Evolutionary conservation across 2,113 vertebrate genomes (phyloP).

Genomic region (Varanus komodoensis): DNA sequence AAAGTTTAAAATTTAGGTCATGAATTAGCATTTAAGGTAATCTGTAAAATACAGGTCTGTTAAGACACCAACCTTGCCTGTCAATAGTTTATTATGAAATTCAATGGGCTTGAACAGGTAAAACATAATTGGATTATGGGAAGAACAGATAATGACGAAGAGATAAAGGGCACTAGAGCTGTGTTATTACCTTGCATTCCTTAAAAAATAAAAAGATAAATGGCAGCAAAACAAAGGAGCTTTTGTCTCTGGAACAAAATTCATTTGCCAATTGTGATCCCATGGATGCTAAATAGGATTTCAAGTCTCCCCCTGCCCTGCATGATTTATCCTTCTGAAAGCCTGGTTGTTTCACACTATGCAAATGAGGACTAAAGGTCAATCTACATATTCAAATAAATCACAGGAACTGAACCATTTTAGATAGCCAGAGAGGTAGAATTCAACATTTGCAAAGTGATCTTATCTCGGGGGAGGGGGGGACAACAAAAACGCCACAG

Average conservation of each 20-base stretch:
- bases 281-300: not conserved
- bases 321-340: not conserved
- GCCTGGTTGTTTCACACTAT: not conserved
- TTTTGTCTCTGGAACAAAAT: not conserved
- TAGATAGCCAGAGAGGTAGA: not conserved
- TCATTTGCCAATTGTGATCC: not conserved
- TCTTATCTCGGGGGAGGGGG: not conserved
- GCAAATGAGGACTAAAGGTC: slow-evolving; percentile 17
- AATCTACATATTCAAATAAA: slow-evolving; percentile 9
- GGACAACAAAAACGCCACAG: too few species aligned
- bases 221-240: not conserved
- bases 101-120: slow-evolving; percentile 37
- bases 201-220: not conserved
- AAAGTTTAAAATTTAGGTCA: slow-evolving; percentile 26
- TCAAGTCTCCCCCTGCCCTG: not conserved
- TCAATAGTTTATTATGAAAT: slow-evolving; percentile 25
- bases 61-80: slow-evolving; percentile 4
- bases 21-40: slow-evolving; percentile 43
- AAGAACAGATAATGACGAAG: not conserved
- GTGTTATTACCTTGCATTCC: not conserved
- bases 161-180: slow-evolving; percentile 6
- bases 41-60: slow-evolving; percentile 31
- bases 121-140: slow-evolving; percentile 19
- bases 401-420: not conserved
- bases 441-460: not conserved